Base-by-base conservation (phyloP, 2,113 vertebrate genomes). In the Procavia capensis region DNA sequence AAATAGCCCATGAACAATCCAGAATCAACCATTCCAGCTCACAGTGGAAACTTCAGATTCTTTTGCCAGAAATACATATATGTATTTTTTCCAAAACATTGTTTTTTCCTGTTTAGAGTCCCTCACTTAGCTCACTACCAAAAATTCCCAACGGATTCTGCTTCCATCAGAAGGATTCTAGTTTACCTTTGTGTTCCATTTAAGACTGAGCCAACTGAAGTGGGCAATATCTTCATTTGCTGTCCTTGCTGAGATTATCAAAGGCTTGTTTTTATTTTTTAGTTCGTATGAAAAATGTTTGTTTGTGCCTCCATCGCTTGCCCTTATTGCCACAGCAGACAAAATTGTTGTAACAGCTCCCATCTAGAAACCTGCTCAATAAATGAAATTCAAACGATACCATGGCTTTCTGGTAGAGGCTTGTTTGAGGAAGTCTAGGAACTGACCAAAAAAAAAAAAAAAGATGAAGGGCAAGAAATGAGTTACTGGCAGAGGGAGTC, bases 351-450 rank as follows among this genome's bases (percentile, higher is more conserved):
- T 83, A 29, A 24, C 84, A 91, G 94, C 59, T 63, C 9, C 43
- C 66, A 89, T 93, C 34, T 22, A 54, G 89, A 75, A 95, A 89
- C 47, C 66, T 91, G 27, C 57, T 72, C 92, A 76, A 47, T 70
- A 83, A 86, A 88, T 80, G 83, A 88, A 95, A 95, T 72, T 84
- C 70, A 36, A 86, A 34, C 7, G 57, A 57, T 57, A 75, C 41
- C 45, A 41, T 85, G 47, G 17, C 92, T 94, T 95, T 90, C 57
- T 78, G n/a, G 79, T 39, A 45, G 57, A 84, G 31, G 54, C 17
- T 39, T 39, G 20, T 64, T 57, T 89, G 59, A 97, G 75, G 79
- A 79, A 8, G 29, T 83, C 41, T 22, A 36, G 59, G 50, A 90
- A 61, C 75, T 11, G 34, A 94, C 9, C 78, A 59, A 86, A n/a